Percentiles rank a stretch among this genome's conserved stretches.
These are phyloP conservation scores for Zalophus californianus DNA, from an alignment of 2,797 vertebrate genomes.

Conservation along the genomic window DNA sequence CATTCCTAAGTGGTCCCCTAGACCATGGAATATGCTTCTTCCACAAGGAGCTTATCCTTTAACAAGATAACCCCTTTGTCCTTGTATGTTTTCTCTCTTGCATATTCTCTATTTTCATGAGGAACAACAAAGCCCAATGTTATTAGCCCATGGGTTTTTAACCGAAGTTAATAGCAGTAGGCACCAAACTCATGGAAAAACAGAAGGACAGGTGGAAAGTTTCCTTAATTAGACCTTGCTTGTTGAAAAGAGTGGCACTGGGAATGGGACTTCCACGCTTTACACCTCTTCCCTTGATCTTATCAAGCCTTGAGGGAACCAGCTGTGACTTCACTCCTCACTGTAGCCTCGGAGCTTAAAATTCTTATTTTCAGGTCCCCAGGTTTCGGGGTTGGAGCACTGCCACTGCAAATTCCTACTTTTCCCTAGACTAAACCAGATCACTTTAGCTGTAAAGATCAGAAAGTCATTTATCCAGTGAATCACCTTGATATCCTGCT, in stretches of 20 bases:
- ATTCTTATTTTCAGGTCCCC: neutral
- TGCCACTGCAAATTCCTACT: neutral
- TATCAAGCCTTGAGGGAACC: neutral
- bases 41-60: neutral
- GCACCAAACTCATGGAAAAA: neutral
- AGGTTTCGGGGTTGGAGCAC: neutral
- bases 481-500: neutral
- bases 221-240: neutral
- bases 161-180: conserved; percentile 38
- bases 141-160: neutral
- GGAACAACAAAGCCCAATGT: neutral
- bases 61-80: neutral
- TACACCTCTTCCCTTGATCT: neutral
- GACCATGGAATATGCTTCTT: neutral
- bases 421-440: neutral
- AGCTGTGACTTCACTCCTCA: neutral
- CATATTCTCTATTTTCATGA: neutral
- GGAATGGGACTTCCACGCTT: neutral
- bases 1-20: neutral
- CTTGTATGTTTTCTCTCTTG: neutral
- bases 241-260: neutral
- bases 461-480: neutral
- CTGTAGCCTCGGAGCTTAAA: neutral
- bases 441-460: neutral
- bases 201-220: neutral